Evolutionary conservation across 2,797 vertebrate species (phyloP).

Genomic region (Epinephelus coioides): DNA sequence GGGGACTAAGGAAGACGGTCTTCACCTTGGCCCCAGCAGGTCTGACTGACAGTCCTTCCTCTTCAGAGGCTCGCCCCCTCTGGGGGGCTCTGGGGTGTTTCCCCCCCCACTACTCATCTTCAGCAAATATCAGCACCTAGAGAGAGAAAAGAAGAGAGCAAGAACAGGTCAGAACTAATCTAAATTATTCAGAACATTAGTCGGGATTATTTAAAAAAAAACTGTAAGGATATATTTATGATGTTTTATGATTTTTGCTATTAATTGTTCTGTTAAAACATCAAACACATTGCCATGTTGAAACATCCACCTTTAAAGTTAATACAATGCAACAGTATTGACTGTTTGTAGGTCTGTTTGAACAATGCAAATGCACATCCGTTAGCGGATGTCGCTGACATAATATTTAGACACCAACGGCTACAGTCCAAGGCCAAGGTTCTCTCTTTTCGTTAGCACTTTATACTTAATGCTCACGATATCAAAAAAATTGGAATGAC

Average conservation of each 20-base stretch:
- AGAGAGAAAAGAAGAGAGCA: slow-evolving; percentile 64
- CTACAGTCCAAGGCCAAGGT: not conserved
- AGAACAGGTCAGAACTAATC: not conserved
- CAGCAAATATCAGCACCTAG: slow-evolving; percentile 95
- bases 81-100: slow-evolving; percentile 92
- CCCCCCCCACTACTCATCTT: slow-evolving; percentile 97
- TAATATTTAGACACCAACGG: slow-evolving; percentile 12
- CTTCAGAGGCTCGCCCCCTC: slow-evolving; percentile 92
- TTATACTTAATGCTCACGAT: not conserved
- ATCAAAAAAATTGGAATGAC: not conserved
- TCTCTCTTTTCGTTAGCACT: no score
- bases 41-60: slow-evolving; percentile 94
- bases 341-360: not conserved
- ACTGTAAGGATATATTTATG: not conserved
- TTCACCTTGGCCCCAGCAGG: slow-evolving; percentile 94
- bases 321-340: not conserved
- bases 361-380: slow-evolving; percentile 29
- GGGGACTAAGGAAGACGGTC: not conserved
- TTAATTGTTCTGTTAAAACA: not conserved
- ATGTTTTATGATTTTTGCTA: not conserved
- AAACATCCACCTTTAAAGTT: not conserved
- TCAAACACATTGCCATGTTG: not conserved
- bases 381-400: not conserved
- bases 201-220: no score
- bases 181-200: not conserved